phyloP scores from a whole-genome alignment of 1,140 invertebrate species.

The Telenomus remus region DNA sequence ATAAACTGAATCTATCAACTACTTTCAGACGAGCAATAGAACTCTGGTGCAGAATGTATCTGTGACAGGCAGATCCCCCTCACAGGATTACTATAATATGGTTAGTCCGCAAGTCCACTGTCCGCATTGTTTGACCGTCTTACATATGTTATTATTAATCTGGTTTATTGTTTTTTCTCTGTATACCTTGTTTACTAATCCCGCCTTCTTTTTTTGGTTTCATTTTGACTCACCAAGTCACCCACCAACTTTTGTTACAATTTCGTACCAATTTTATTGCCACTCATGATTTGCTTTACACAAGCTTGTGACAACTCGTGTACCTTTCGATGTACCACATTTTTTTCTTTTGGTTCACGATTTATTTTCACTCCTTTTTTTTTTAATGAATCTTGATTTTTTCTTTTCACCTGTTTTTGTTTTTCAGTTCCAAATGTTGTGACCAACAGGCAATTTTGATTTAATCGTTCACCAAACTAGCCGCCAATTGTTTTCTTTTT shows the following conservation, averaged over 20 bases:
- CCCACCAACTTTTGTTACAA: constrained; percentile 11
- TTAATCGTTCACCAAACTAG: constrained; percentile 39
- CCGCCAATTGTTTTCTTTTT: constrained; percentile 53
- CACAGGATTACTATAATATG: constrained; percentile 76
- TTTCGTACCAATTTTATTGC: no score
- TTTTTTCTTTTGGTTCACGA: constrained; percentile 7
- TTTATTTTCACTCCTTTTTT: constrained; percentile 23
- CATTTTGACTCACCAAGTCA: not conserved
- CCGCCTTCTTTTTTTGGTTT: constrained; percentile 8
- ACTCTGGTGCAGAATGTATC: constrained; percentile 77
- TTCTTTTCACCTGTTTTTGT: constrained; percentile 18
- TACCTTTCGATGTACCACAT: no score
- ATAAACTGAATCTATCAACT: constrained; percentile 76
- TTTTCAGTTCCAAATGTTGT: constrained; percentile 2
- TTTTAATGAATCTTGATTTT: constrained; percentile 8
- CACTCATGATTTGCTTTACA: no score
- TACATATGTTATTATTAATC: constrained; percentile 70
- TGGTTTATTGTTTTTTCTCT: constrained; percentile 55
- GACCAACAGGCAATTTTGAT: constrained; percentile 21
- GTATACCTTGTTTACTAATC: constrained; percentile 35
- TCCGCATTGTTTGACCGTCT: constrained; percentile 77
- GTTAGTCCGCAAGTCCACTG: constrained; percentile 76
- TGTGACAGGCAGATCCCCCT: constrained; percentile 77
- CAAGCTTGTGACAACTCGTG: no score
- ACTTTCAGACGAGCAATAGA: constrained; percentile 77